phyloP scores from a whole-genome alignment of 2,888 invertebrate genomes.

The Eupithecia tripunctaria region DNA sequence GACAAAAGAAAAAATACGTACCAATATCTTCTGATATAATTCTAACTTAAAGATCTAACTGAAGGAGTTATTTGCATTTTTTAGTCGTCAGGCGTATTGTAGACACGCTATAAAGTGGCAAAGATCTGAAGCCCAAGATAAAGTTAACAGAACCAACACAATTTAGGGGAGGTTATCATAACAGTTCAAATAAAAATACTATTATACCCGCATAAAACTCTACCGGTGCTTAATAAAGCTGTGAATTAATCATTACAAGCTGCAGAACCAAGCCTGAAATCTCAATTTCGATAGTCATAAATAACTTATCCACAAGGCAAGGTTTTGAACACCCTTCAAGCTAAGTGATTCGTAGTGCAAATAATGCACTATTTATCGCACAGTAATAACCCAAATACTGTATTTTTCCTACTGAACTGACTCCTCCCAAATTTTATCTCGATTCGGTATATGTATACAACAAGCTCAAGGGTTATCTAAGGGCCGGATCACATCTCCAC shows the following conservation, averaged over 20 bases:
- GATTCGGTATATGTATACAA: background rate
- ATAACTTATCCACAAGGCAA: background rate
- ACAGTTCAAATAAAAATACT: background rate
- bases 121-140: background rate
- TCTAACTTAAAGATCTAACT: too few relatives aligned
- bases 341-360: background rate
- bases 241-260: background rate
- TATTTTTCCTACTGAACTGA: background rate
- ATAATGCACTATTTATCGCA: background rate
- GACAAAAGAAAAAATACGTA: too few relatives aligned
- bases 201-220: background rate
- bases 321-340: background rate
- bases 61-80: too few relatives aligned
- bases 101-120: background rate
- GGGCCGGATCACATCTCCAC: conserved; percentile 29
- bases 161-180: background rate
- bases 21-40: too few relatives aligned
- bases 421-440: conserved; percentile 7
- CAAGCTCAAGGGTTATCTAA: conserved; percentile 24
- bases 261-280: background rate
- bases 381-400: background rate
- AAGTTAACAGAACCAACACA: background rate
- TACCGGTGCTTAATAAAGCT: background rate
- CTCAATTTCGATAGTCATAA: background rate
- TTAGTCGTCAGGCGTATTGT: too few relatives aligned